These are phyloP conservation scores for Actinopyga echinites DNA, from an alignment of 53 echinoderm and acorn worm genomes.

Conservation along the genomic window DNA sequence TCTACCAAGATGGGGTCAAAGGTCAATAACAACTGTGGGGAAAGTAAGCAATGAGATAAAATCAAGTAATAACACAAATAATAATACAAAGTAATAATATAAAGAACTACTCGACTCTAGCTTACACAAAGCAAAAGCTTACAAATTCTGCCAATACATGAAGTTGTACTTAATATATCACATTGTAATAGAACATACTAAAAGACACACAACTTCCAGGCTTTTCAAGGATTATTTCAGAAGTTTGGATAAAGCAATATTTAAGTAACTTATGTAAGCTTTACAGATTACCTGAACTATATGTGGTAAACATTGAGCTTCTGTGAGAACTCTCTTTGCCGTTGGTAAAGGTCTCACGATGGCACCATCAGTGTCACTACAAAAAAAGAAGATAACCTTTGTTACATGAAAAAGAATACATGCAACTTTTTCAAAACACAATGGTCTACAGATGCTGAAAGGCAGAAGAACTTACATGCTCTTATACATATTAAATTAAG, in stretches of 20 bases:
- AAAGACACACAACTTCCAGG: too few species aligned
- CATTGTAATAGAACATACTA: too few species aligned
- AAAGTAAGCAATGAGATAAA: too few species aligned
- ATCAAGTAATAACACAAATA: too few species aligned
- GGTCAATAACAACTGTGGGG: conserved; percentile 85
- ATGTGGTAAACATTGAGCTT: conserved; percentile 86
- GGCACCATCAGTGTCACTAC: conserved; percentile 91
- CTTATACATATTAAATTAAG: too few species aligned
- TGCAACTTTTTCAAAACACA: neutral
- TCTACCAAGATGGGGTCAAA: conserved; percentile 99
- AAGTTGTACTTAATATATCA: too few species aligned
- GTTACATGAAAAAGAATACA: neutral
- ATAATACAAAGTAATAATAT: too few species aligned
- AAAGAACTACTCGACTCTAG: too few species aligned
- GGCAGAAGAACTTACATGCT: neutral
- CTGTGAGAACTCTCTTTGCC: conserved; percentile 83
- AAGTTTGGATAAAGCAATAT: neutral
- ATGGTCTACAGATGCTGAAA: neutral
- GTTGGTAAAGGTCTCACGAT: conserved; percentile 93
- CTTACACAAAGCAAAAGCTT: too few species aligned
- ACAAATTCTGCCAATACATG: too few species aligned
- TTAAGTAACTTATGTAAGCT: too few species aligned
- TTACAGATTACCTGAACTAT: conserved; percentile 75
- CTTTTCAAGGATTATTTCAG: neutral
- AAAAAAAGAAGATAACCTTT: neutral